A percentile compares a stretch with the other conserved stretches of the same genome.
Evolutionary conservation across 2,797 vertebrate species (phyloP).

Genomic region (Characodon lateralis): DNA sequence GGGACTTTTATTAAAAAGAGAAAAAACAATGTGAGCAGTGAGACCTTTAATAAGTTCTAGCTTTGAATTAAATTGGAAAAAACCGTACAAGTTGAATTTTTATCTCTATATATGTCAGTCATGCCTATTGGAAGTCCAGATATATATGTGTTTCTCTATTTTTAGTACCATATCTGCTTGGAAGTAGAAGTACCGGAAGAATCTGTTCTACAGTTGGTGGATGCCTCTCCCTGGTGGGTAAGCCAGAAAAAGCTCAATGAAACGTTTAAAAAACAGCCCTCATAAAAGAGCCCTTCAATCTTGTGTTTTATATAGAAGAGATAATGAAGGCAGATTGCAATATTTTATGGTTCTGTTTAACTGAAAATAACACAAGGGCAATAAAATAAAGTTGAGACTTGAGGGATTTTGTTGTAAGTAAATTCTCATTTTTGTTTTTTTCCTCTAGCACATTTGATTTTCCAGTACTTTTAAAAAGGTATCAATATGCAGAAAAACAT

Average conservation of each 20-base stretch:
- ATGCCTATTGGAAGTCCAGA: too few species aligned
- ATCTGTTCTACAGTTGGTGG: constrained; percentile 1
- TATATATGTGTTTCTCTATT: neutral
- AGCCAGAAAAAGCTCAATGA: constrained; percentile 13
- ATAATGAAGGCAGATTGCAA: neutral
- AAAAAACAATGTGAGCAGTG: neutral
- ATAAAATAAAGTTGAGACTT: neutral
- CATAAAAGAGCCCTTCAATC: neutral
- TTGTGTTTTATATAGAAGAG: neutral
- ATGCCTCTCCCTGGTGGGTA: constrained; percentile 40
- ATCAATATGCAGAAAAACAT: neutral
- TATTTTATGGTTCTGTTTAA: neutral
- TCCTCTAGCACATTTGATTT: neutral
- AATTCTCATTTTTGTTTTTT: neutral
- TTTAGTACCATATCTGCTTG: neutral
- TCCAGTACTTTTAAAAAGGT: neutral
- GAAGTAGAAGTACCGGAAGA: neutral
- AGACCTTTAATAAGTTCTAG: neutral
- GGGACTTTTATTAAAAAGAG: neutral
- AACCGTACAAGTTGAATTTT: neutral
- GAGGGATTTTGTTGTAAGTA: neutral
- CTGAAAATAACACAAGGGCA: neutral
- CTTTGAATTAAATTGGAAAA: neutral
- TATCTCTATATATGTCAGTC: neutral
- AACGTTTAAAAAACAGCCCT: neutral